Evolutionary conservation across 2,113 vertebrate species (phyloP).

Genomic region (Mohoua ochrocephala): DNA sequence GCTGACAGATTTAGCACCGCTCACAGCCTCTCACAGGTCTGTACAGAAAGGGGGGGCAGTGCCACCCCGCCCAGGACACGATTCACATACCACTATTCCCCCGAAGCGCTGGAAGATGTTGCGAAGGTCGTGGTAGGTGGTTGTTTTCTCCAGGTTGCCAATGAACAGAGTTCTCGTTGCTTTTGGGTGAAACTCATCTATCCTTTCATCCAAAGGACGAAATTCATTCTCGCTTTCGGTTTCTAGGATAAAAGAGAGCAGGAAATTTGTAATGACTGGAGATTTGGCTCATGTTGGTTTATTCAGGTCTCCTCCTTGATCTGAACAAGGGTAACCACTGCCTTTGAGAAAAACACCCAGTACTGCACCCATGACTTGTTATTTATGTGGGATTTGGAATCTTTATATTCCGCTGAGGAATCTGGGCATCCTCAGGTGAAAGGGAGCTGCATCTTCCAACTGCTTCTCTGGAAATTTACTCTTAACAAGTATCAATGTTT

Average conservation of each 20-base stretch:
- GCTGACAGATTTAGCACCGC: background rate
- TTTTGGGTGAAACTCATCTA: conserved; percentile 98
- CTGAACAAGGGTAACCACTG: background rate
- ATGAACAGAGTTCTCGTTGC: conserved; percentile 97
- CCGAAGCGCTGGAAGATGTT: conserved; percentile 97
- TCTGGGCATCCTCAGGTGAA: background rate
- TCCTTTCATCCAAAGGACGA: conserved; percentile 94
- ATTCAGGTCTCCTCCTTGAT: background rate
- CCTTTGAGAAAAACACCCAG: background rate
- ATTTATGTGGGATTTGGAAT: background rate
- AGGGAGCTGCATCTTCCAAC: background rate
- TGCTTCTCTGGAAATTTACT: background rate
- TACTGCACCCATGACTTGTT: background rate
- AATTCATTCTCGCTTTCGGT: conserved; percentile 99
- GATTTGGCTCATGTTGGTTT: background rate
- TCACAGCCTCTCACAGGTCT: background rate
- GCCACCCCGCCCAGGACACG: background rate
- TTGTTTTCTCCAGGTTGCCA: conserved; percentile 96
- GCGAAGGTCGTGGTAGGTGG: conserved; percentile 93
- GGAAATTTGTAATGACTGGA: background rate
- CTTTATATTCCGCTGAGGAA: background rate
- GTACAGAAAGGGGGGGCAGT: background rate
- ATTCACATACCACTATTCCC: conserved; percentile 90
- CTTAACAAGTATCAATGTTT: background rate
- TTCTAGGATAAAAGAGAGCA: conserved; percentile 72